A percentile compares a stretch with the other conserved stretches of the same genome.
phyloP scores from a whole-genome alignment of 2,888 invertebrate genomes.

The Doris montereyensis region DNA sequence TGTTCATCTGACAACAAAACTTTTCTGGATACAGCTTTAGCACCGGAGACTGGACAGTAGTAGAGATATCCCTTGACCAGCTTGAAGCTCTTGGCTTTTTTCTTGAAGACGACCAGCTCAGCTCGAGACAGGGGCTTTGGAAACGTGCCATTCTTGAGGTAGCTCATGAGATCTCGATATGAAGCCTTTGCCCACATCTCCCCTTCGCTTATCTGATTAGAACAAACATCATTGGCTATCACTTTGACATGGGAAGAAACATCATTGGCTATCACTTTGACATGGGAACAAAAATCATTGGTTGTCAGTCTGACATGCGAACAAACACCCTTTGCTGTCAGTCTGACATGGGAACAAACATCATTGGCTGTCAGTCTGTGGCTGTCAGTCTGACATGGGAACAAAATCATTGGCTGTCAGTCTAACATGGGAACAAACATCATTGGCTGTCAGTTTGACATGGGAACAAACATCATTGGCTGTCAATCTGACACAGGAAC shows the following conservation, averaged over 20 bases:
- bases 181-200: background rate
- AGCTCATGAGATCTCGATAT: conserved; percentile 51
- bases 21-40: conserved; percentile 33
- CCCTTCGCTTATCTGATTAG: background rate
- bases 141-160: conserved; percentile 47
- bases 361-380: no score
- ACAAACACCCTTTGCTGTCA: no score
- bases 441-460: no score
- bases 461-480: no score
- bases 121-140: conserved; percentile 43
- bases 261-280: background rate
- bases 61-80: conserved; percentile 49
- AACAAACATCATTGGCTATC: background rate
- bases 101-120: conserved; percentile 46
- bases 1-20: conserved; percentile 46
- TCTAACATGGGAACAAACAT: no score
- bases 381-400: no score
- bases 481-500: no score
- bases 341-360: no score
- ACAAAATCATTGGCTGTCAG: no score
- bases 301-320: no score
- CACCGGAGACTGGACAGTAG: conserved; percentile 39
- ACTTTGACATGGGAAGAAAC: background rate
- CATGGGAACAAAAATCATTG: no score
- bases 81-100: conserved; percentile 51